Base-by-base conservation (phyloP, 2,797 vertebrate genomes). In the Melanotaenia trifasciata region DNA sequence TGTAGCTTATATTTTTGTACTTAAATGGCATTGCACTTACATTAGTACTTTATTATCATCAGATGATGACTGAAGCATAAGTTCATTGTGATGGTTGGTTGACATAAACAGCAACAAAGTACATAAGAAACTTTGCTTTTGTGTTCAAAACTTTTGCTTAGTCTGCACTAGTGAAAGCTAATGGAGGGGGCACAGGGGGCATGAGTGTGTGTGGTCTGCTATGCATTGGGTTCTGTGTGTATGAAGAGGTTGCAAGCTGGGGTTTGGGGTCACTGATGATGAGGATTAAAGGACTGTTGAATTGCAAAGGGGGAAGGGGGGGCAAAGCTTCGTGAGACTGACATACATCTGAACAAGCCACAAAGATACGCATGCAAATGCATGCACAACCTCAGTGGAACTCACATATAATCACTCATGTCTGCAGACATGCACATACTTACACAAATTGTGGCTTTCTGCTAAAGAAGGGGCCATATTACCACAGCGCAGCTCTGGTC, bases 221-320 rank as follows among this genome's bases (percentile, higher is more conserved):
- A 70, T 84, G 68, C 78, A 62, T 70, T 62, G 47, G 72, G 81
- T 80, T 80, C 58, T 81, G 76, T 81, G 83, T 78, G 84, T 79
- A 61, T 58, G 76, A 74, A 71, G 72, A 76, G 80, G 85, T 91
- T 80, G 70, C 67, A 79, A 79, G 75, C 82, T 76, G 72, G 74
- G 87, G 83, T 91, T 87, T 71, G 66, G 90, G 90, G 90, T 93
- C 91, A 88, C 76, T 84, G 88, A 82, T 91, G 90, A 91, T 90
- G 84, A 91, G 91, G 90, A 93, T 93, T 92, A 92, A 92, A 93
- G 84, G 83, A 84, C 85, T 89, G 84, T 88, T 88, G 88, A 86
- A 81, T 83, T 85, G 86, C 64, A 10, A 78, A 7, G 43, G 43
- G 13, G 40, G 70, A 66, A 18, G 45, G 13, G 26, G 47, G 72